Conservation (phyloP, 1,140 invertebrate species). For the Chrysomallon squamiferum region DNA sequence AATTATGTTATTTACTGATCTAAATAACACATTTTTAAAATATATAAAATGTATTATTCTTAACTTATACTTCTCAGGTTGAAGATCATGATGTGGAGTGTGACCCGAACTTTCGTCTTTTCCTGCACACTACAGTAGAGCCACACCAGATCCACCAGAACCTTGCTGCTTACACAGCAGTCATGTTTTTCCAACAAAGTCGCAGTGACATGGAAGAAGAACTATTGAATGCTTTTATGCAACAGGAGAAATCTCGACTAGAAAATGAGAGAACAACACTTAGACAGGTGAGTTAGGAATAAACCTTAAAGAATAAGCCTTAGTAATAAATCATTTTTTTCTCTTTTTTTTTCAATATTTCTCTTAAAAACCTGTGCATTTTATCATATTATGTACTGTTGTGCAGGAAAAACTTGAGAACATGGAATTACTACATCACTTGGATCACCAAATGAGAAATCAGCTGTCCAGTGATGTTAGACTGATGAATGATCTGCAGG, state of each 20-base stretch:
- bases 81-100: conserved; percentile 64
- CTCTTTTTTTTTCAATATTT: too few relatives aligned
- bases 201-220: conserved; percentile 55
- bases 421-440: conserved; percentile 45
- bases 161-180: conserved; percentile 54
- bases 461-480: conserved; percentile 56
- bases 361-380: too few relatives aligned
- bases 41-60: too few relatives aligned
- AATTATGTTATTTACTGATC: too few relatives aligned
- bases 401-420: conserved; percentile 59
- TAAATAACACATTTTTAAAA: too few relatives aligned
- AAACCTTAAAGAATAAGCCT: background rate
- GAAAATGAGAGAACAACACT: conserved; percentile 57
- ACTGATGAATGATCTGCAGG: conserved; percentile 58
- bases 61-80: too few relatives aligned
- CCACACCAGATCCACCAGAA: conserved; percentile 54
- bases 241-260: conserved; percentile 58
- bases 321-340: too few relatives aligned
- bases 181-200: conserved; percentile 58
- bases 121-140: conserved; percentile 59
- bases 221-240: conserved; percentile 58
- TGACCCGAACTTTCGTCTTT: conserved; percentile 60
- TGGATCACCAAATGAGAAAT: conserved; percentile 56
- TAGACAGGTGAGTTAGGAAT: conserved; percentile 38
- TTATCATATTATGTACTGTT: background rate